Conservation (phyloP, 2,888 invertebrate genomes). For the Ectemnius cavifrons region DNA sequence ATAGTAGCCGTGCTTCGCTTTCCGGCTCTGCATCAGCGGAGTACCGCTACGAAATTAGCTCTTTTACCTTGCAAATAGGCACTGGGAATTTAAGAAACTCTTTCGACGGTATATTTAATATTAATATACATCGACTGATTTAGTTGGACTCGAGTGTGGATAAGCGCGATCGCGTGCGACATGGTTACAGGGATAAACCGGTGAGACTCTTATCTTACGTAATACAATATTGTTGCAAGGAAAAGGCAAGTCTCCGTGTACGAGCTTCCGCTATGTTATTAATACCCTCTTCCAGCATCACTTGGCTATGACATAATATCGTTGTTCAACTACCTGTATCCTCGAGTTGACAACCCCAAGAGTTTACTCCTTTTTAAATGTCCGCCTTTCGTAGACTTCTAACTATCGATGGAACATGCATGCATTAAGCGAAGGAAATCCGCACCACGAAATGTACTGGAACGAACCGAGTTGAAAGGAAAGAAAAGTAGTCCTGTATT, state of each 20-base stretch:
- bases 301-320: neutral
- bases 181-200: too few species aligned
- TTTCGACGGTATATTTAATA: too few species aligned
- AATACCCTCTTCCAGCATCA: conserved; percentile 18
- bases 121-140: too few species aligned
- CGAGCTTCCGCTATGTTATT: conserved; percentile 17
- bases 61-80: conserved; percentile 22
- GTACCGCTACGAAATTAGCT: conserved; percentile 24
- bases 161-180: too few species aligned
- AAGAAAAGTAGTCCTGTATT: conserved; percentile 34
- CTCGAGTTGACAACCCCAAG: too few species aligned
- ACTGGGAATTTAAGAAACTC: neutral
- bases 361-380: too few species aligned
- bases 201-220: conserved; percentile 25
- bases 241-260: neutral
- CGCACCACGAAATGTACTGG: conserved; percentile 20
- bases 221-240: conserved; percentile 32
- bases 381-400: too few species aligned
- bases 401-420: neutral
- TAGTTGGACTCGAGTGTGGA: too few species aligned
- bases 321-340: too few species aligned
- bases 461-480: conserved; percentile 14
- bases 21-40: conserved; percentile 28
- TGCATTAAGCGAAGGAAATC: conserved; percentile 17
- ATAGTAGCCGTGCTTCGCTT: conserved; percentile 27